Evolutionary conservation across 2,888 invertebrate species (phyloP).

Genomic region (Dryadula phaetusa): DNA sequence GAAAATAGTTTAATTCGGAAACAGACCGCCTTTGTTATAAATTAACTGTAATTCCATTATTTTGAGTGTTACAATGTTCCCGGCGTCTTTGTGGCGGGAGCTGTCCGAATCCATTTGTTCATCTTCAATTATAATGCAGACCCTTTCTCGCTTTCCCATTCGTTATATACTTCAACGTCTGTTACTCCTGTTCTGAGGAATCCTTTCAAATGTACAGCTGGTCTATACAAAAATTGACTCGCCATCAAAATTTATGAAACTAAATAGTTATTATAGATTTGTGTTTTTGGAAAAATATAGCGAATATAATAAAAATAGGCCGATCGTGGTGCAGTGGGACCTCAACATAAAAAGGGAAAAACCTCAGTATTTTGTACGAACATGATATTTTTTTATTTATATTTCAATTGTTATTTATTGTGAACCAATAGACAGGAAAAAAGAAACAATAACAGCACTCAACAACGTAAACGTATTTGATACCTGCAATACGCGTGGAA

Average conservation of each 20-base stretch:
- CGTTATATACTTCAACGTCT: background rate
- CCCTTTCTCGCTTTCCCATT: background rate
- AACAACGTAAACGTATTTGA: background rate
- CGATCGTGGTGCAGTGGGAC: no score
- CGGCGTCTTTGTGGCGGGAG: conserved; percentile 16
- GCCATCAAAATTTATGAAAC: no score
- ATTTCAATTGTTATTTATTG: no score
- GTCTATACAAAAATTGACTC: background rate
- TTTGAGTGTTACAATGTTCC: background rate
- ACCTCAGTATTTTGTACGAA: no score
- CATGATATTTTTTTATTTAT: no score
- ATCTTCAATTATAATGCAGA: conserved; percentile 12
- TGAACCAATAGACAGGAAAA: no score
- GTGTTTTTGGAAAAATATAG: no score
- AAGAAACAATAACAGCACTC: no score
- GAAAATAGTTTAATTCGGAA: background rate
- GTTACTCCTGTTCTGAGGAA: background rate
- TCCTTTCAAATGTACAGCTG: background rate
- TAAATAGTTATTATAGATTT: no score
- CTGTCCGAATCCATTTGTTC: conserved; percentile 21
- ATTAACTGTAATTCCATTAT: conserved; percentile 21
- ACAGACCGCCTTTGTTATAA: conserved; percentile 19
- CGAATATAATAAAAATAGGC: no score
- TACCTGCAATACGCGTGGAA: background rate
- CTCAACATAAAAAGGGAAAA: no score